Base-by-base conservation (phyloP, 2,797 vertebrate genomes). In the Rallus crepitans region DNA sequence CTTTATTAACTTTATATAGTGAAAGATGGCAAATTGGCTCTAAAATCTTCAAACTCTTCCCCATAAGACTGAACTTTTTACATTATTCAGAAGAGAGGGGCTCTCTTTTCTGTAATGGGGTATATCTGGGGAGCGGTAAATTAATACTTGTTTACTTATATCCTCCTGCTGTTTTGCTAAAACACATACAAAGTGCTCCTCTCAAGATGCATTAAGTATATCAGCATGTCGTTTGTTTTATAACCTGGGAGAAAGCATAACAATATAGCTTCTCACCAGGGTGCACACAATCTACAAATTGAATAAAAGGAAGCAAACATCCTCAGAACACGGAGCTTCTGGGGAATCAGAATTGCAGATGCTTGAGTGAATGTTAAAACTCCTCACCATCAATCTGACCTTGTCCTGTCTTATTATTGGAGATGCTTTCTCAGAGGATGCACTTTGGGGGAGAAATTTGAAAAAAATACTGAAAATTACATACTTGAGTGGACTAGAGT, bases 81-180 rank as follows among this genome's bases (percentile, higher is more conserved):
- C 60, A 83, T 94, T 87, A 82, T 87, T 87, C 79, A 50, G 89
- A 52, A 84, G 50, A 91, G 72, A 91, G 63, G 76, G 72, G 81
- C 79, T 94, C 82, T 96, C 89, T 94, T 81, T 52, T 79, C 65
- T 79, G 57, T 87, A 87, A 95, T 95, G 90, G 83, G 84, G n/a
- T 50, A 19, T 60, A 68, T 71, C 90, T 78, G 75, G 91, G 84
- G 91, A 93, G 82, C 11, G 13, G 79, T 94, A 97, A 97, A 97
- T 97, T 96, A 96, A 97, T 94, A 92, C 93, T 95, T 97, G 95
- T 96, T 97, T 97, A 96, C 96, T 96, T 93, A 95, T 76, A 90
- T 91, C 91, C 84, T 92, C 96, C 95, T 82, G 86, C 96, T 96
- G 95, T 82, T 93, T 89, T 80, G 82, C 83, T 94, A 80, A 95